A percentile compares a stretch with the other conserved stretches of the same genome.
Conservation (phyloP, 2,888 invertebrate species). For the Drosophila algonquin region DNA sequence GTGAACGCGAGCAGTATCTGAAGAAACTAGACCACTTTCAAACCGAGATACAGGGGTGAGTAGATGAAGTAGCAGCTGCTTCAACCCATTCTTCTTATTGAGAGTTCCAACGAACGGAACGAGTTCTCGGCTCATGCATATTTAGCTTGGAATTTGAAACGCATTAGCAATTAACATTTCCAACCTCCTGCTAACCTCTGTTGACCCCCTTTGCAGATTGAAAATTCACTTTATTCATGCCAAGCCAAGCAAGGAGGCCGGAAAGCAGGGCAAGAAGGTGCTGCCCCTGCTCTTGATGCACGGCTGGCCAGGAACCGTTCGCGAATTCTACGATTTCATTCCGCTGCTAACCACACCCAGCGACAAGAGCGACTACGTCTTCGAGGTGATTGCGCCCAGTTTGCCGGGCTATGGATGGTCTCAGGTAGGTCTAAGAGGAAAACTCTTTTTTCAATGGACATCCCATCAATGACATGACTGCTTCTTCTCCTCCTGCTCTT, state of each 20-base stretch:
- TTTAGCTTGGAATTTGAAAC: conserved; percentile 1
- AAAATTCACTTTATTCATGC: conserved; percentile 90
- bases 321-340: conserved; percentile 91
- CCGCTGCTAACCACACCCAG: conserved; percentile 86
- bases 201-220: conserved; percentile 58
- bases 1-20: conserved; percentile 87
- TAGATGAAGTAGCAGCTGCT: background rate
- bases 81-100: background rate
- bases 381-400: conserved; percentile 89
- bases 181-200: background rate
- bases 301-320: conserved; percentile 94
- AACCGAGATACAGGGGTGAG: conserved; percentile 89
- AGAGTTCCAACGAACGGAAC: too few relatives aligned
- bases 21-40: conserved; percentile 90
- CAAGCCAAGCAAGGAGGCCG: conserved; percentile 84
- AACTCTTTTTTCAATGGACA: background rate
- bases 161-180: background rate
- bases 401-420: conserved; percentile 90
- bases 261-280: conserved; percentile 83
- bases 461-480: conserved; percentile 11
- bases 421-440: conserved; percentile 83
- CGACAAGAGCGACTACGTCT: conserved; percentile 86
- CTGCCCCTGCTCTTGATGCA: conserved; percentile 90
- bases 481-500: background rate
- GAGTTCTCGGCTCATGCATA: background rate